Evolutionary conservation across 2,888 invertebrate genomes (phyloP).

Genomic region (Tachina lurida): DNA sequence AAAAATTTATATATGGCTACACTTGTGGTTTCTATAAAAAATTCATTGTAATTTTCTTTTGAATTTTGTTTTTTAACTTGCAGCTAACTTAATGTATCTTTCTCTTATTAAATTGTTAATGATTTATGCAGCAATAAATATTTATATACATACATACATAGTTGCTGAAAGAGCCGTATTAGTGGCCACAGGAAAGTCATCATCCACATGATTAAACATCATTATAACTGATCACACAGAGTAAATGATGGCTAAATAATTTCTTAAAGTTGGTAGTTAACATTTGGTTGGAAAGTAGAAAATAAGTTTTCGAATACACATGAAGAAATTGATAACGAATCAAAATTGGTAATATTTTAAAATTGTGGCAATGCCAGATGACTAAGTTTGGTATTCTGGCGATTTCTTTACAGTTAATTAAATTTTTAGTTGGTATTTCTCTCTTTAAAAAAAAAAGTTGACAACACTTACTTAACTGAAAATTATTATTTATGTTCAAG

Average conservation of each 20-base stretch:
- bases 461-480: too few relatives aligned
- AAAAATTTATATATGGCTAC: too few relatives aligned
- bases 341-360: neutral
- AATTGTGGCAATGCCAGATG: too few relatives aligned
- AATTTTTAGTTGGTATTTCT: too few relatives aligned
- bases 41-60: neutral
- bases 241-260: conserved; percentile 35
- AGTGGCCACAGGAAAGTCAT: conserved; percentile 22
- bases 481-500: too few relatives aligned
- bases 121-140: conserved; percentile 8
- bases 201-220: conserved; percentile 39
- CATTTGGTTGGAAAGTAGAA: neutral
- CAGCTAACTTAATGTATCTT: conserved; percentile 21
- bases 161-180: neutral
- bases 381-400: too few relatives aligned
- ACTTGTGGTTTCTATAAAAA: too few relatives aligned
- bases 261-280: conserved; percentile 13
- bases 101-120: conserved; percentile 14
- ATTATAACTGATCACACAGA: conserved; percentile 47
- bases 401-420: too few relatives aligned
- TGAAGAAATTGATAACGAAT: conserved; percentile 1
- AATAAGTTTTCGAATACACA: conserved; percentile 14
- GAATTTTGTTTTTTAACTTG: conserved; percentile 16
- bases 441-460: too few relatives aligned
- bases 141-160: neutral